A percentile compares a stretch with the other conserved stretches of the same genome.
phyloP scores from a whole-genome alignment of 35 echinoderm and acorn worm species.

The Anneissia japonica region DNA sequence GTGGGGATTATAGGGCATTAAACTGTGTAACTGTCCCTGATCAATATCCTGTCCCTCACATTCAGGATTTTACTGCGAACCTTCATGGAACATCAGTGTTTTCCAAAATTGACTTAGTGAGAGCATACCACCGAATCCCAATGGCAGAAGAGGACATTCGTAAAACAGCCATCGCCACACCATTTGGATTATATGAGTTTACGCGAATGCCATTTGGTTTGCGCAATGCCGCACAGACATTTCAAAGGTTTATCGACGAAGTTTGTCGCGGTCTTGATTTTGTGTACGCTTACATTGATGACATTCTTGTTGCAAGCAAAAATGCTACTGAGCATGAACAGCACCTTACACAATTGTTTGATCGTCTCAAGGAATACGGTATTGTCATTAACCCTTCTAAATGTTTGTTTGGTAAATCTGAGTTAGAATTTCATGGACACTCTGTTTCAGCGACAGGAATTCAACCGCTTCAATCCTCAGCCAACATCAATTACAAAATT shows the following conservation, averaged over 20 bases:
- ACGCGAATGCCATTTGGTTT: slow-evolving; percentile 6
- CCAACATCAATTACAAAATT: slow-evolving; percentile 16
- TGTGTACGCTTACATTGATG: slow-evolving; percentile 26
- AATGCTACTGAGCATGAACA: background rate
- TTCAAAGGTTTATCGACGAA: slow-evolving; percentile 20
- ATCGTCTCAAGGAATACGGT: slow-evolving; percentile 13
- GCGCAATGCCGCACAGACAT: background rate
- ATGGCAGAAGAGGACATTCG: background rate
- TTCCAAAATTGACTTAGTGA: slow-evolving; percentile 11
- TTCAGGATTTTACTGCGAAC: background rate
- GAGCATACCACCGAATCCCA: slow-evolving; percentile 25
- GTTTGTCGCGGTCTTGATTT: slow-evolving; percentile 11
- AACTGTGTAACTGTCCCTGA: background rate
- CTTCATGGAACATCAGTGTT: background rate
- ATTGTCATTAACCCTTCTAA: slow-evolving; percentile 34
- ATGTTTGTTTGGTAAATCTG: slow-evolving; percentile 2
- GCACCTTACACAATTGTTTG: slow-evolving; percentile 29
- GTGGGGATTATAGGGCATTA: slow-evolving; percentile 14
- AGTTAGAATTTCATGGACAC: background rate
- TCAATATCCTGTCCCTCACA: slow-evolving; percentile 15
- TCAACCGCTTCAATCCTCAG: background rate
- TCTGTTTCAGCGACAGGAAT: background rate
- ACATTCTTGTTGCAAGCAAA: slow-evolving; percentile 7
- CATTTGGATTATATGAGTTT: slow-evolving; percentile 15
- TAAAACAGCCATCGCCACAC: slow-evolving; percentile 10